Evolutionary conservation across 2,888 invertebrate species (phyloP).

Genomic region (Horisme vitalbata): DNA sequence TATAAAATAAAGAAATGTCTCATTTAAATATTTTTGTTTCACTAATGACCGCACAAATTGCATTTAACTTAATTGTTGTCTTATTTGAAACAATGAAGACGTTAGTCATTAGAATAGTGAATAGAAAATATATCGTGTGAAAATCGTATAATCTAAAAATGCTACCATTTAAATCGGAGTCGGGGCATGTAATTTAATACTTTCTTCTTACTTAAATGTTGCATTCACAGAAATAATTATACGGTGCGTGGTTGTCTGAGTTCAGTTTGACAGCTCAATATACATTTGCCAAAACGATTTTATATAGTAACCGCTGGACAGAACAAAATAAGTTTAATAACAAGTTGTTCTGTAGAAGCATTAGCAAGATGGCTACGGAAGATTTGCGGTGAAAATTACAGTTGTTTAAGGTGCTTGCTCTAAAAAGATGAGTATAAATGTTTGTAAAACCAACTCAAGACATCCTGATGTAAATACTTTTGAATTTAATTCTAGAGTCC

Average conservation of each 20-base stretch:
- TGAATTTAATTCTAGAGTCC: no score
- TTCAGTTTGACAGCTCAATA: conserved; percentile 70
- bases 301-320: conserved; percentile 35
- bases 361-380: conserved; percentile 17
- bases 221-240: conserved; percentile 70
- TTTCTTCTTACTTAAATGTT: conserved; percentile 64
- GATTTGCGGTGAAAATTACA: conserved; percentile 18
- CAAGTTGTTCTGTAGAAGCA: conserved; percentile 17
- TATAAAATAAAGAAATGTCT: conserved; percentile 19
- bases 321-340: conserved; percentile 28
- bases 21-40: conserved; percentile 35
- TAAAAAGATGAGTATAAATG: not conserved
- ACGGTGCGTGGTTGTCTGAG: conserved; percentile 60
- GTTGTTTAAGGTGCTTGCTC: conserved; percentile 3
- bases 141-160: conserved; percentile 51
- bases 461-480: no score
- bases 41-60: conserved; percentile 38
- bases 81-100: conserved; percentile 63
- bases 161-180: conserved; percentile 52
- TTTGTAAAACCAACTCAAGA: no score
- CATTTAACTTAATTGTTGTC: conserved; percentile 41
- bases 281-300: conserved; percentile 62
- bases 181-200: conserved; percentile 69
- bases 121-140: conserved; percentile 67
- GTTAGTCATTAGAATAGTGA: conserved; percentile 55